Evolutionary conservation across 2,797 vertebrate species (phyloP), one percentile per base, ranked within the genome.

Genomic region (Scolopax rusticola): DNA sequence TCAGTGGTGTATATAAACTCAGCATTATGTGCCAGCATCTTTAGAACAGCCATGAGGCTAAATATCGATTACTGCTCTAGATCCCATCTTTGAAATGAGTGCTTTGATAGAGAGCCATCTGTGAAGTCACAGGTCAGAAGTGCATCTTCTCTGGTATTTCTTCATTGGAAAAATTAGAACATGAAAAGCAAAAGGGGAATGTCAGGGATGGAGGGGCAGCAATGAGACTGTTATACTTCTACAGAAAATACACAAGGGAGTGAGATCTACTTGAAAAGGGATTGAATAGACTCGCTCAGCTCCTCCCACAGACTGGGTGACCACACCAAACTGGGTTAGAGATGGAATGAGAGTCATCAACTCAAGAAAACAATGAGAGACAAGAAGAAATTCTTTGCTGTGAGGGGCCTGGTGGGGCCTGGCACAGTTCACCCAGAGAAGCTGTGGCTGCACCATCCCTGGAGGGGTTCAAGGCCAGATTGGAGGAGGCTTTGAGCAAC

Each of bases 21-120:
- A 41, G 7, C 36, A 53, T 74, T 78, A 75, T 65, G 3, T 1
- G 2, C 20, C 32, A 80, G 0, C n/a, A 64, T 33, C 51, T 89
- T 67, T 27, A 77, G 48, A 63, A 53, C 15, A 83, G 25, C 8
- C 1, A 0, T 5, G 74, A 0, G 1, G 38, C 14, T 83, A 64
- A 48, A 53, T 45, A 71, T 53, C 1, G 2, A 71, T 64, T 75
- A 21, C 27, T 81, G 41, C 13, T 87, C 71, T 84, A 38, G 54
- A 59, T 69, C 47, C 8, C 18, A 19, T 53, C 15, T 84, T 43
- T 53, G 56, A 89, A 87, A 89, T 30, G 6, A 60, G 20, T 60
- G 28, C 4, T 64, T 57, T 45, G 11, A 47, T 56, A 43, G 1
- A 53, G 6, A n/a, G 33, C 12, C 15, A 18, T 47, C 48, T 40